These are phyloP conservation scores for Andrena dorsata DNA, from an alignment of 2,888 invertebrate genomes.

Conservation along the genomic window DNA sequence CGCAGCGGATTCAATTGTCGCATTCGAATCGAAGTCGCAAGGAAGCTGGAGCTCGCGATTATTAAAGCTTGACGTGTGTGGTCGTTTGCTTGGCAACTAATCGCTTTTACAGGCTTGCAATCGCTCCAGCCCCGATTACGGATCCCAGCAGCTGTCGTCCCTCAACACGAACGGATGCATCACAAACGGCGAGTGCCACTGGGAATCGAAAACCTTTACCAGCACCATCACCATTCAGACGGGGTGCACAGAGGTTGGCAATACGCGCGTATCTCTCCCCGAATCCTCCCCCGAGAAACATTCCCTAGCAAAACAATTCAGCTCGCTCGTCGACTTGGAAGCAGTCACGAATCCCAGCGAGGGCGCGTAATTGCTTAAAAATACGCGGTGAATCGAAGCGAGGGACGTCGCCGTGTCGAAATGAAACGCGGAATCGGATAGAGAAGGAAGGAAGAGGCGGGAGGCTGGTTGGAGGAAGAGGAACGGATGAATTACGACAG, in stretches of 20 bases:
- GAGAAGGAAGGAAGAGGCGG: background rate
- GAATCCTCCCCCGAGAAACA: no score
- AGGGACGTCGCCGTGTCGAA: background rate
- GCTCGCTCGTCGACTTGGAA: no score
- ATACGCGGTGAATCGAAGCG: constrained; percentile 19
- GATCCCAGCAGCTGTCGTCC: constrained; percentile 54
- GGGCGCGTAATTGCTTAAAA: background rate
- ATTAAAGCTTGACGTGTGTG: constrained; percentile 64
- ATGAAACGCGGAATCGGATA: background rate
- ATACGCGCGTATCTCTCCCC: constrained; percentile 36
- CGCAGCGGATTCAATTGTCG: no score
- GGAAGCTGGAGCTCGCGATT: no score
- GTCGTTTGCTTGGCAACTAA: constrained; percentile 79
- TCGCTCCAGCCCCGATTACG: constrained; percentile 75
- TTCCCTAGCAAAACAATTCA: no score
- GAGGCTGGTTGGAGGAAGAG: background rate
- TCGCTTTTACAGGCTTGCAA: constrained; percentile 82
- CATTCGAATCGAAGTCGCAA: background rate
- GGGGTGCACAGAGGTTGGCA: constrained; percentile 77
- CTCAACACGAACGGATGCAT: constrained; percentile 67
- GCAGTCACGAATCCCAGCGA: no score
- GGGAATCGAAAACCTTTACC: constrained; percentile 81
- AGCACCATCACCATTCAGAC: constrained; percentile 83
- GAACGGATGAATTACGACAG: background rate
- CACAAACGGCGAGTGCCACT: constrained; percentile 72